These are phyloP conservation scores for Papilio gigon DNA, from an alignment of 2,888 invertebrate genomes.

Conservation along the genomic window DNA sequence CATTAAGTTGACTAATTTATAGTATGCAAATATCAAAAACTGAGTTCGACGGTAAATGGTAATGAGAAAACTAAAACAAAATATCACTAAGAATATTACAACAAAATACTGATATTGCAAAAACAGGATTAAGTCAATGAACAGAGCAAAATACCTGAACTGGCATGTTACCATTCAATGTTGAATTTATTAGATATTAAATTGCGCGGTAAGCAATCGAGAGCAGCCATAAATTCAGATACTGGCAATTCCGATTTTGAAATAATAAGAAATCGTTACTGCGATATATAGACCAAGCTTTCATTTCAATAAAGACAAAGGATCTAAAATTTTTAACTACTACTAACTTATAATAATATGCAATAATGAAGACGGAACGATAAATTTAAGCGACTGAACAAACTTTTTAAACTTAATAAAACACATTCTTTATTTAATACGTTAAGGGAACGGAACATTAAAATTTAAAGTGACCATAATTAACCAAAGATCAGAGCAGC, in stretches of 20 bases:
- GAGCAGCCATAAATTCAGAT: constrained; percentile 28
- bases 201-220: constrained; percentile 31
- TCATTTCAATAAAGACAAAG: constrained; percentile 2
- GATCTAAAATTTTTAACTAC: not conserved
- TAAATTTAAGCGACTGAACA: no score
- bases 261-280: constrained; percentile 25
- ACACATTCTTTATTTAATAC: no score
- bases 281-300: not conserved
- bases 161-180: constrained; percentile 29
- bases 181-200: constrained; percentile 37
- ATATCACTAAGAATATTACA: not conserved
- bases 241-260: constrained; percentile 29
- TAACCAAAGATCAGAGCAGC: constrained; percentile 4
- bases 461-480: constrained; percentile 3
- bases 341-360: no score
- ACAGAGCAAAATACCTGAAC: constrained; percentile 18
- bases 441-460: no score
- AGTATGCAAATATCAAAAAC: no score
- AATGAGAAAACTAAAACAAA: not conserved
- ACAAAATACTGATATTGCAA: not conserved
- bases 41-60: no score
- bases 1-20: not conserved
- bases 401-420: no score
- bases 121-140: constrained; percentile 8
- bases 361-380: no score